These are phyloP conservation scores for Seladonia tumulorum DNA, from an alignment of 2,888 invertebrate species.

Conservation along the genomic window DNA sequence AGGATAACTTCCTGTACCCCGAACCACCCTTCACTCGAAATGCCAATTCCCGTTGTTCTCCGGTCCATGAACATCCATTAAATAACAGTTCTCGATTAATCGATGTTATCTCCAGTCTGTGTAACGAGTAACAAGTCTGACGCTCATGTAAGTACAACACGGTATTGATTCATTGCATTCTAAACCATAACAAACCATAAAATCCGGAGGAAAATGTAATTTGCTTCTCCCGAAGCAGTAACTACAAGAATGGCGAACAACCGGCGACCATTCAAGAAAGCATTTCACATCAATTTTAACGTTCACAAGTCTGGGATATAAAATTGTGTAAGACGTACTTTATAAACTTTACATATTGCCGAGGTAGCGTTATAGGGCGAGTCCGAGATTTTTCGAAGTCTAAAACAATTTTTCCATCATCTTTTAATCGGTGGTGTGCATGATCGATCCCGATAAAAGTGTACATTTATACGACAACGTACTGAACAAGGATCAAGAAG, in stretches of 20 bases:
- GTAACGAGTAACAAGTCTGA: conserved; percentile 58
- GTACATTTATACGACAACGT: conserved; percentile 45
- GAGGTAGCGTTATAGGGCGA: conserved; percentile 12
- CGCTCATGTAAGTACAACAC: conserved; percentile 51
- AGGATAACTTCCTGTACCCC: conserved; percentile 32
- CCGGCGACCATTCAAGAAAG: conserved; percentile 23
- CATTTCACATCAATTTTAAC: conserved; percentile 44
- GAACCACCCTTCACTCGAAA: conserved; percentile 29
- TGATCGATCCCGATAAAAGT: conserved; percentile 38
- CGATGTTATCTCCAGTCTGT: conserved; percentile 36
- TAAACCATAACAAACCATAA: not conserved
- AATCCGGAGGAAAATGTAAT: not conserved
- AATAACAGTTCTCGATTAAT: conserved; percentile 39
- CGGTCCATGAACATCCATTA: conserved; percentile 28
- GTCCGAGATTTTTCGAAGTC: not conserved
- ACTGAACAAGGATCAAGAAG: conserved; percentile 10
- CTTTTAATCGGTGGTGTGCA: conserved; percentile 36
- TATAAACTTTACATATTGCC: conserved; percentile 33
- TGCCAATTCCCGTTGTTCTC: conserved; percentile 30
- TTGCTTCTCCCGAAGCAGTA: conserved; percentile 19
- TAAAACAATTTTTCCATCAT: conserved; percentile 31
- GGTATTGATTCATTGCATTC: conserved; percentile 24
- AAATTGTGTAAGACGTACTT: conserved; percentile 31
- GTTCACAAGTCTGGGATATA: conserved; percentile 23
- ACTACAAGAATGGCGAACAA: conserved; percentile 1